Evolutionary conservation across 1,140 invertebrate species (phyloP), one percentile per base, ranked within the genome.

Genomic region (Venturia canescens): DNA sequence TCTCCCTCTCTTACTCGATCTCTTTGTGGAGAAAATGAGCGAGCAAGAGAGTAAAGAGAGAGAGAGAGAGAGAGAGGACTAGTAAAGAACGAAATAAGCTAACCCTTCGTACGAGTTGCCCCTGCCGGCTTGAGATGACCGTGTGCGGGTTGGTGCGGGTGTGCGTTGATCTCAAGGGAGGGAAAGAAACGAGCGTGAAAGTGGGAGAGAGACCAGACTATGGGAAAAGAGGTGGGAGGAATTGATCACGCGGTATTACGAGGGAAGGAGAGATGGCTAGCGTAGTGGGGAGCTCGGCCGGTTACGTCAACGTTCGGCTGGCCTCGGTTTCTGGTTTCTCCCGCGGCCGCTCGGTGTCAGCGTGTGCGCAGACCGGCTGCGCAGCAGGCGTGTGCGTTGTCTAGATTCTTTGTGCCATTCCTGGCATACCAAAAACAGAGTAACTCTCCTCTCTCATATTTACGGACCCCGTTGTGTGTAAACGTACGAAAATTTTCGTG

Each of bases 361-460:
- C 93, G 94, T 93, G 93, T 96, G 96, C 96, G 96, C 95, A 94
- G 93, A 94, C 92, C 92, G 93, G 93, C 92, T 96, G 96, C 96
- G 96, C 96, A 94, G 93, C 94, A 93, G 94, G 93, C 93, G 94
- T 94, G 93, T 96, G 96, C 96, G 96, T 97, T 96, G 95, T 97
- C 95, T 94, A 94, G 96, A 97, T 97, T 97, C 96, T 97, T 97
- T 96, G 96, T 96, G 96, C 95, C 96, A 97, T 97, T 96, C 96
- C 95, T 96, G 93, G 95, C 96, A 97, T 97, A 96, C 96, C 96
- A 96, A 95, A 95, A 95, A 95, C 95, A 95, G 94, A 93, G 95
- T 91, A 94, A 95, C 94, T 95, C 93, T 53, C 60, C 23, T 26
- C 60, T 63, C 94, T 86, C 94, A 93, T 94, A 95, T 95, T 95